Evolutionary conservation across 2,113 vertebrate genomes (phyloP).

Genomic region (Mormyrus iriodes): DNA sequence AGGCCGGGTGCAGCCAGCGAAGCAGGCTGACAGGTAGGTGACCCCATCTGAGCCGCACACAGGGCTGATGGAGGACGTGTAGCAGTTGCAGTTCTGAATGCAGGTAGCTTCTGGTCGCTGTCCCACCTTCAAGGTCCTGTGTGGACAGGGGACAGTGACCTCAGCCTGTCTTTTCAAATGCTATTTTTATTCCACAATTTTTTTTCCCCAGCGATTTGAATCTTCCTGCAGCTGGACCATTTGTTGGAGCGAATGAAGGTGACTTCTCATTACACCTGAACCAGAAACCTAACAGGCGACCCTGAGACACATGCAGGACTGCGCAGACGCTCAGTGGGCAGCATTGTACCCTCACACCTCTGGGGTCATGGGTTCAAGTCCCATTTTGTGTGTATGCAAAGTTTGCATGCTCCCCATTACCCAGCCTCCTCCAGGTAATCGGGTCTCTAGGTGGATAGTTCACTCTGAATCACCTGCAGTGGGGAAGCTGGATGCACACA

Average conservation of each 20-base stretch:
- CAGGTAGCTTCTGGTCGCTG: constrained; percentile 52
- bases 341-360: background rate
- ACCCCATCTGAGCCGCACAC: constrained; percentile 63
- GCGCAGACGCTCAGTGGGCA: background rate
- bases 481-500: background rate
- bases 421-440: background rate
- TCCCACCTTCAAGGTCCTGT: constrained; percentile 47
- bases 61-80: constrained; percentile 60
- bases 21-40: constrained; percentile 67
- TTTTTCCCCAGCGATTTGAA: background rate
- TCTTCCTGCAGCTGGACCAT: background rate
- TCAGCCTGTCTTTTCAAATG: background rate
- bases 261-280: background rate
- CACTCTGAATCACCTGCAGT: background rate
- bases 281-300: background rate
- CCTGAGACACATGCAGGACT: background rate
- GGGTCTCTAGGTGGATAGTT: background rate
- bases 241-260: background rate
- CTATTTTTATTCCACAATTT: background rate
- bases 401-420: background rate
- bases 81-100: constrained; percentile 61
- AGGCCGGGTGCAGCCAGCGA: constrained; percentile 62
- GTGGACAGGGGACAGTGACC: background rate
- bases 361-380: background rate
- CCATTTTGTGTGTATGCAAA: background rate